These are phyloP conservation scores for Apantesis nais DNA, from an alignment of 2,888 invertebrate genomes.

Conservation along the genomic window DNA sequence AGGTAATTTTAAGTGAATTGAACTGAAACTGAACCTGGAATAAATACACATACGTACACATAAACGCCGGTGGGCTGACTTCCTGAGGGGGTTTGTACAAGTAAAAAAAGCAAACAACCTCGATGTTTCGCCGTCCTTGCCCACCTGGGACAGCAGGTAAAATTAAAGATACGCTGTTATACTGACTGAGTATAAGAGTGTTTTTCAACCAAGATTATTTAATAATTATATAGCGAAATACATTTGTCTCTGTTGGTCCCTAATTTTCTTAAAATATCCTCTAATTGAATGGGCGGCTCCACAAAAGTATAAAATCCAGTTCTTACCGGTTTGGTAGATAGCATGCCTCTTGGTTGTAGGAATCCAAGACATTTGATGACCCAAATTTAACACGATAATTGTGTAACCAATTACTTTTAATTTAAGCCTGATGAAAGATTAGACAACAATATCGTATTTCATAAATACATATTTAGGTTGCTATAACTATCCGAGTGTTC, in stretches of 20 bases:
- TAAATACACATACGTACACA: too few species aligned
- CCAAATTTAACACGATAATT: background rate
- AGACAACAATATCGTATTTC: conserved; percentile 3
- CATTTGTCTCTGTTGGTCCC: conserved; percentile 1
- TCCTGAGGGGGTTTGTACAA: too few species aligned
- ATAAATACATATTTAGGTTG: background rate
- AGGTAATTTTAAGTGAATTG: too few species aligned
- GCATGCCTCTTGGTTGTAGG: background rate
- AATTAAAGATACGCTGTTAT: too few species aligned
- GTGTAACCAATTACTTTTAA: background rate
- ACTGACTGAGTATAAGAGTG: too few species aligned
- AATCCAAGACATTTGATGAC: background rate
- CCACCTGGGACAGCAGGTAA: too few species aligned
- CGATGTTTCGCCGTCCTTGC: too few species aligned
- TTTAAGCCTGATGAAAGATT: background rate
- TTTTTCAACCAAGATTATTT: background rate
- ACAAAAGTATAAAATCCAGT: conserved; percentile 6
- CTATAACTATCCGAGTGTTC: background rate
- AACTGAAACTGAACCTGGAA: too few species aligned
- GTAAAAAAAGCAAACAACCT: too few species aligned
- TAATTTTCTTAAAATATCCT: conserved; percentile 6
- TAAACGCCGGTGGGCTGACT: too few species aligned
- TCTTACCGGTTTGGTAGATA: background rate
- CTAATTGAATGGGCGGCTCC: conserved; percentile 3
- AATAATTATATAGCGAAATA: background rate